Conservation (phyloP, 2,113 vertebrate genomes). For the Ictalurus punctatus region DNA sequence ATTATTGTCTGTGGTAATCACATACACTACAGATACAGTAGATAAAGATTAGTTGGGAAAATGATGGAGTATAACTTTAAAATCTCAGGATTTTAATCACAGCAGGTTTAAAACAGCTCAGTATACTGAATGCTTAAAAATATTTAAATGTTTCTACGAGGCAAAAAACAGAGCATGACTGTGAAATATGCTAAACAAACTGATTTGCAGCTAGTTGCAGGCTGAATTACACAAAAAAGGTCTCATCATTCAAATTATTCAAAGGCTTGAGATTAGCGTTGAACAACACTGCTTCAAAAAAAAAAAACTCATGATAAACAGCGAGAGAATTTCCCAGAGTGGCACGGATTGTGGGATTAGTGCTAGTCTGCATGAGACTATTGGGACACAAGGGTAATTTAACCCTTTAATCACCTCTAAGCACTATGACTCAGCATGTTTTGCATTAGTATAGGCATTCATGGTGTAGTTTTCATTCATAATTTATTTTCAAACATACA, state of each 20-base stretch:
- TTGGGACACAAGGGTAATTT: slow-evolving; percentile 5
- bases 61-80: neutral
- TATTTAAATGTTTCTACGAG: neutral
- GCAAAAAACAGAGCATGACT: neutral
- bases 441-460: neutral
- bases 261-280: neutral
- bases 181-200: neutral
- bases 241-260: neutral
- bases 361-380: neutral
- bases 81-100: neutral
- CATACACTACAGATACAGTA: neutral
- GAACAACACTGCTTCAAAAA: neutral
- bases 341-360: neutral
- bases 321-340: neutral
- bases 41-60: neutral
- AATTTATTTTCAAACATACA: slow-evolving; percentile 1
- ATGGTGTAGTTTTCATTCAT: neutral
- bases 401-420: slow-evolving; percentile 26
- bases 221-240: neutral
- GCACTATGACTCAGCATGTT: slow-evolving; percentile 42
- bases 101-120: neutral
- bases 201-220: neutral
- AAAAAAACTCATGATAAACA: neutral
- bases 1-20: neutral
- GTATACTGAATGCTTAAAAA: neutral